phyloP scores from a whole-genome alignment of 92 coral and sea anemone species.

The Phenganax marumi region DNA sequence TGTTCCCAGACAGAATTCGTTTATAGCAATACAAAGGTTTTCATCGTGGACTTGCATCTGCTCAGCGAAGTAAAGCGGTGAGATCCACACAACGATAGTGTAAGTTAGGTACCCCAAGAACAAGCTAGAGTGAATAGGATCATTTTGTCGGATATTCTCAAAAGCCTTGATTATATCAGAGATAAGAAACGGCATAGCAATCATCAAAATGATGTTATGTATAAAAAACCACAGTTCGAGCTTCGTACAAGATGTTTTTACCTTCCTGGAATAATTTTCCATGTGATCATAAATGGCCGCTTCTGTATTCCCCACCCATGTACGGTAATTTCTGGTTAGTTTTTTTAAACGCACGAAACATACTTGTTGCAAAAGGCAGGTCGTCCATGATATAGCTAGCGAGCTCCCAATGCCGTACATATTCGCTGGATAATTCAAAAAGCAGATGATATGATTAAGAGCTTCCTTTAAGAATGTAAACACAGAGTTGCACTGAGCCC shows the following conservation, averaged over 20 bases:
- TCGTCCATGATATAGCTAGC: constrained; percentile 57
- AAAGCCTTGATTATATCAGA: constrained; percentile 54
- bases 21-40: constrained; percentile 42
- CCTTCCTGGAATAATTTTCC: constrained; percentile 51
- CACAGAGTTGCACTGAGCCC: constrained; percentile 52
- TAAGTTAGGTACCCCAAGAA: constrained; percentile 53
- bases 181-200: constrained; percentile 57
- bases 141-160: constrained; percentile 3
- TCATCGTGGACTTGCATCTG: constrained; percentile 54
- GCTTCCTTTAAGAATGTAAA: constrained; percentile 51
- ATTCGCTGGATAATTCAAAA: constrained; percentile 57
- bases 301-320: constrained; percentile 52
- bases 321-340: constrained; percentile 24
- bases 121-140: constrained; percentile 51
- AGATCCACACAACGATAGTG: constrained; percentile 57
- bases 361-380: constrained; percentile 59
- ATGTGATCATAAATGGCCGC: constrained; percentile 52
- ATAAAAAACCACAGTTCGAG: constrained; percentile 54
- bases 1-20: constrained; percentile 59
- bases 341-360: constrained; percentile 48
- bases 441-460: constrained; percentile 46
- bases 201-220: constrained; percentile 56
- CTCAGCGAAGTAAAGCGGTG: constrained; percentile 61
- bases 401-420: constrained; percentile 63
- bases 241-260: constrained; percentile 35